phyloP scores from a whole-genome alignment of 2,888 invertebrate species.

The Caenorhabditis uteleia region DNA sequence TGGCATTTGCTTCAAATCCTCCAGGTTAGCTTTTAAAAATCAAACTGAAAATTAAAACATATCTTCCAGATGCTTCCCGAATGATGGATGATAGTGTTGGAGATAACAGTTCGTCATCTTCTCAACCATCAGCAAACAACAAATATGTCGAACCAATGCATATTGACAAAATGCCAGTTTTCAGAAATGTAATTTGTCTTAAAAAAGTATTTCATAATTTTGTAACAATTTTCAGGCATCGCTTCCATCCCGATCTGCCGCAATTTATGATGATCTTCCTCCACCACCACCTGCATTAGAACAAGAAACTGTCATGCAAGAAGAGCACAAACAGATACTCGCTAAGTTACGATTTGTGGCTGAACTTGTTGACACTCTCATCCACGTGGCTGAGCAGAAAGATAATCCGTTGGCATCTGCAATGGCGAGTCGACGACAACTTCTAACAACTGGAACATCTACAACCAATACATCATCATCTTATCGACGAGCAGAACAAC shows the following conservation, averaged over 20 bases:
- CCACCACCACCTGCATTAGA: conserved; percentile 82
- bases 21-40: conserved; percentile 1
- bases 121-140: neutral
- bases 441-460: conserved; percentile 10
- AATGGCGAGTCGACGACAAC: conserved; percentile 29
- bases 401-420: conserved; percentile 70
- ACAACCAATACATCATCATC: conserved; percentile 60
- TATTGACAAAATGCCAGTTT: conserved; percentile 1
- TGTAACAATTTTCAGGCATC: neutral
- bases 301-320: conserved; percentile 91
- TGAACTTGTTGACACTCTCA: conserved; percentile 90
- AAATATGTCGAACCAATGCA: conserved; percentile 1
- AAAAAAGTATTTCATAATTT: neutral
- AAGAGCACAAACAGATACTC: conserved; percentile 73
- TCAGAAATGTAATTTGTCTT: conserved; percentile 1
- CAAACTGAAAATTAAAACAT: neutral
- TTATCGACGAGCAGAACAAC: conserved; percentile 78
- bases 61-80: conserved; percentile 35
- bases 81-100: conserved; percentile 57
- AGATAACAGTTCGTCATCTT: conserved; percentile 40
- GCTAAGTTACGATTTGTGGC: conserved; percentile 95
- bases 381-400: conserved; percentile 77
- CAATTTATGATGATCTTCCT: conserved; percentile 30
- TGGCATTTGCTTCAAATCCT: conserved; percentile 46
- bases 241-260: neutral